Evolutionary conservation across 2,797 vertebrate genomes (phyloP).

Genomic region (Gambusia yucatana): DNA sequence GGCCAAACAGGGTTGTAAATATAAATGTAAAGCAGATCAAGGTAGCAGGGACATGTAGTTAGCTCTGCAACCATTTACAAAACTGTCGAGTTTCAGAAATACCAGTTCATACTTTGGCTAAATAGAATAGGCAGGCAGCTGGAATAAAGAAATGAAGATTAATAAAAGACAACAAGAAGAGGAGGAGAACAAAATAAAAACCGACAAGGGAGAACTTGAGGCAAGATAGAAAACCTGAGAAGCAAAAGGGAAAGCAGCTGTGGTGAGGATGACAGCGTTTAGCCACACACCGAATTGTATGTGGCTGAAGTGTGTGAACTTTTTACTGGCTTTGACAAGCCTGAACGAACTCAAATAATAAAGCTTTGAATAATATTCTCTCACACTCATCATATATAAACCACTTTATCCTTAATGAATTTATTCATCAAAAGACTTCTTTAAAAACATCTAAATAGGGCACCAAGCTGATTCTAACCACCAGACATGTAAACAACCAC

Average conservation of each 20-base stretch:
- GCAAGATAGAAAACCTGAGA: conserved; percentile 33
- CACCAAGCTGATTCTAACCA: neutral
- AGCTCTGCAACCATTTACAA: conserved; percentile 79
- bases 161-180: conserved; percentile 57
- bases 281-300: conserved; percentile 45
- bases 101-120: conserved; percentile 73
- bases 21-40: conserved; percentile 82
- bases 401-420: neutral
- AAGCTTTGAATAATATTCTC: conserved; percentile 56
- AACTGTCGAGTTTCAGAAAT: conserved; percentile 81
- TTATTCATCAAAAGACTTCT: neutral
- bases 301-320: conserved; percentile 16
- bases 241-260: conserved; percentile 14
- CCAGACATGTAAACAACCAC: neutral
- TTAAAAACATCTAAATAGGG: neutral
- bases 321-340: conserved; percentile 43
- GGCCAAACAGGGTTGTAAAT: conserved; percentile 39
- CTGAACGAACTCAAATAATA: conserved; percentile 62
- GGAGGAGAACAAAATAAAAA: conserved; percentile 38
- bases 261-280: conserved; percentile 16
- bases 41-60: conserved; percentile 81
- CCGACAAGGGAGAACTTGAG: conserved; percentile 17
- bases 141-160: conserved; percentile 47
- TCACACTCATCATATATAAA: conserved; percentile 40
- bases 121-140: conserved; percentile 84